Conservation (phyloP, 2,797 vertebrate genomes). For the Xenops minutus region DNA sequence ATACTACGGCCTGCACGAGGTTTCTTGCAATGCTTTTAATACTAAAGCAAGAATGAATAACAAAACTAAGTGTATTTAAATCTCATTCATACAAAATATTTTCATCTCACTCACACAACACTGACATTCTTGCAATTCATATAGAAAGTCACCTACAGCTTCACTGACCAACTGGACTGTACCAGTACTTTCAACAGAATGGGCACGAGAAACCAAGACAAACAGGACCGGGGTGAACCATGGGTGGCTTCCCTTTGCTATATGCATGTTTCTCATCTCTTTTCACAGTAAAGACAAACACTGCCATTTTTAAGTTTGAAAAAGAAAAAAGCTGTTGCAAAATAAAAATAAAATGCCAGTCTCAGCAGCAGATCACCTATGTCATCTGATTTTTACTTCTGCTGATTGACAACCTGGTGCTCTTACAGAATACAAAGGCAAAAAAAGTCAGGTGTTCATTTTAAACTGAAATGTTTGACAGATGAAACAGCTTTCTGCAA, state of each 20-base stretch:
- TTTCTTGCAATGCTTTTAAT: background rate
- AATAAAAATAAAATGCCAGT: slow-evolving; percentile 66
- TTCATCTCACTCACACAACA: background rate
- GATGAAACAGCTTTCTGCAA: slow-evolving; percentile 66
- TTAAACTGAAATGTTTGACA: slow-evolving; percentile 72
- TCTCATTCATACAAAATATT: slow-evolving; percentile 12
- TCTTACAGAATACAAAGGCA: slow-evolving; percentile 57
- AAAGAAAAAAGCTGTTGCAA: background rate
- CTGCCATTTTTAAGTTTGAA: slow-evolving; percentile 36
- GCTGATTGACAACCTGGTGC: slow-evolving; percentile 59
- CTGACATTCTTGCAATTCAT: background rate
- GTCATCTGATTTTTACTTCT: slow-evolving; percentile 60
- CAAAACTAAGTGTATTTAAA: background rate
- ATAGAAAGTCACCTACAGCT: background rate
- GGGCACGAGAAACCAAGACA: background rate
- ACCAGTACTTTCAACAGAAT: background rate
- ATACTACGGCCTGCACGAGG: background rate
- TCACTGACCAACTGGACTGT: background rate
- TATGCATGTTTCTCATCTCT: background rate
- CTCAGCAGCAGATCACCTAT: slow-evolving; percentile 35
- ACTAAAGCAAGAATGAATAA: background rate
- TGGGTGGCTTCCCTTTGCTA: background rate
- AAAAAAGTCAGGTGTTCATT: slow-evolving; percentile 38
- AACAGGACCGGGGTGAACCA: background rate
- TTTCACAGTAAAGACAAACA: background rate